phyloP scores from a whole-genome alignment of 2,888 invertebrate genomes.

The Anodontia alba region DNA sequence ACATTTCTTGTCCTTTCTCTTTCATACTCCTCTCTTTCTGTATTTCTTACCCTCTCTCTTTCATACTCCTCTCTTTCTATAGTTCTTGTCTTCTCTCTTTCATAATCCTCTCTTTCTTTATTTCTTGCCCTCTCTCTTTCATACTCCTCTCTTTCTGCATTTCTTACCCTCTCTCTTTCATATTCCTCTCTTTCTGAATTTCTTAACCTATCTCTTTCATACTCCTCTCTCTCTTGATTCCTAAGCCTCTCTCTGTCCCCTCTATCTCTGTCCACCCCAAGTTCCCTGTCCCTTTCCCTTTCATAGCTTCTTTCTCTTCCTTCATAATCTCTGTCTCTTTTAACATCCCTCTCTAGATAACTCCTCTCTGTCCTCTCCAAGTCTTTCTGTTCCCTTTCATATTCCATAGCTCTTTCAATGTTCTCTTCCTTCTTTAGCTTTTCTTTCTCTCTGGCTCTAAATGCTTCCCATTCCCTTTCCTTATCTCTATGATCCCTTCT shows the following conservation, averaged over 20 bases:
- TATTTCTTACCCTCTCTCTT: background rate
- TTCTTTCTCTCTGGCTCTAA: constrained; percentile 39
- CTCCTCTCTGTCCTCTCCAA: background rate
- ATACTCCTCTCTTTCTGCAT: background rate
- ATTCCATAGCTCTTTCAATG: background rate
- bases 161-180: constrained; percentile 31
- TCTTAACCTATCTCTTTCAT: constrained; percentile 25
- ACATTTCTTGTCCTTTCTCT: constrained; percentile 24
- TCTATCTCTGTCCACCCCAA: constrained; percentile 35
- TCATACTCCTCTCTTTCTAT: background rate
- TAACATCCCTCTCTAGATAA: background rate
- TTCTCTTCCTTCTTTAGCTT: background rate
- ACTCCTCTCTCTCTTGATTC: constrained; percentile 26
- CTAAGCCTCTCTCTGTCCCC: background rate
- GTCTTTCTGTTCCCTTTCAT: constrained; percentile 5
- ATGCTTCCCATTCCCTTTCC: constrained; percentile 52
- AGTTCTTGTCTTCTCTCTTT: background rate
- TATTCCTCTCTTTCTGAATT: constrained; percentile 42
- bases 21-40: constrained; percentile 29
- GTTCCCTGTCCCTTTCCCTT: constrained; percentile 28
- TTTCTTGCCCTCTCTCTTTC: constrained; percentile 26
- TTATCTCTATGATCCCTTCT: constrained; percentile 60
- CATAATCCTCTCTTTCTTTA: constrained; percentile 33
- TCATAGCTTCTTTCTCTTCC: constrained; percentile 37
- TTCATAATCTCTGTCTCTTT: constrained; percentile 21